phyloP scores from a whole-genome alignment of 2,113 vertebrate species.

The Cettia cetti region DNA sequence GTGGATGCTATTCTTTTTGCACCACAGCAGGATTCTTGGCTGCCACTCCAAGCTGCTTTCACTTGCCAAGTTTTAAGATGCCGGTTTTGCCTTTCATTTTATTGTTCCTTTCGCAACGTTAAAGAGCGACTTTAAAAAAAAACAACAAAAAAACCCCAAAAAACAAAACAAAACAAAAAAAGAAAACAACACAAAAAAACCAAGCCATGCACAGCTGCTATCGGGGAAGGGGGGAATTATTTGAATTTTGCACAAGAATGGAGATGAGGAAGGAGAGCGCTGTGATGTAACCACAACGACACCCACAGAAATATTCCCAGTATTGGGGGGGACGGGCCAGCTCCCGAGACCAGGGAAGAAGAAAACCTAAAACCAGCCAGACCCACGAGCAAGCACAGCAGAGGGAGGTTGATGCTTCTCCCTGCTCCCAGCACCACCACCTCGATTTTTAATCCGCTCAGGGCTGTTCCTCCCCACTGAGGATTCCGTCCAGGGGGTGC shows the following conservation, averaged over 20 bases:
- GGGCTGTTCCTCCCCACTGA: neutral
- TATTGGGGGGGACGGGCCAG: neutral
- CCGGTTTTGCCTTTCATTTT: constrained; percentile 75
- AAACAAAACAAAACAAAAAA: neutral
- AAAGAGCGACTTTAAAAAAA: constrained; percentile 59
- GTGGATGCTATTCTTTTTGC: constrained; percentile 69
- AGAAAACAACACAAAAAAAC: neutral
- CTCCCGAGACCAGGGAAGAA: neutral
- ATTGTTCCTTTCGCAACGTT: constrained; percentile 70
- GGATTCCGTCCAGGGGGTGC: neutral
- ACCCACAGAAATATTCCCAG: constrained; percentile 44
- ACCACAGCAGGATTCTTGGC: constrained; percentile 89
- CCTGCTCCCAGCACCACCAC: neutral
- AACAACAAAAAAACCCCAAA: neutral
- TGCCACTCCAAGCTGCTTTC: constrained; percentile 80
- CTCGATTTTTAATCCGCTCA: neutral
- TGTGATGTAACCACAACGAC: constrained; percentile 56
- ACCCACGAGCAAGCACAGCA: neutral
- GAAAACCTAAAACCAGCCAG: neutral
- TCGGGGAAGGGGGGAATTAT: constrained; percentile 56
- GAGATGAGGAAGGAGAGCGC: constrained; percentile 43
- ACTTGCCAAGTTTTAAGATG: constrained; percentile 80
- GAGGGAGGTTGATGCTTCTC: neutral
- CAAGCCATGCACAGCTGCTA: constrained; percentile 59
- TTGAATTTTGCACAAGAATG: constrained; percentile 60